These are phyloP conservation scores for Melieria picta DNA, from an alignment of 2,888 invertebrate species.

Conservation along the genomic window DNA sequence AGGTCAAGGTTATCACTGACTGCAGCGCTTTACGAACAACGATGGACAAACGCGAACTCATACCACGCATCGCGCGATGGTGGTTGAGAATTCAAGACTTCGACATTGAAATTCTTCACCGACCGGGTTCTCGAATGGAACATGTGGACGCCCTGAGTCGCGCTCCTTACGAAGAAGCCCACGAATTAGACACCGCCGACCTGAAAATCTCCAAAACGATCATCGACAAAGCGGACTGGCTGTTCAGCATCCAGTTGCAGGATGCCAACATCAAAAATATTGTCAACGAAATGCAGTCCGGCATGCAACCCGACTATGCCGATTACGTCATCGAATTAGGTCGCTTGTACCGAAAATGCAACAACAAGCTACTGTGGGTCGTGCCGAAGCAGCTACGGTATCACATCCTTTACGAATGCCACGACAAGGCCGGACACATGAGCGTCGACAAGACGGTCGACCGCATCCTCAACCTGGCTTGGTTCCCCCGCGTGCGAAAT, in stretches of 20 bases:
- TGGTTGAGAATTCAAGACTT: background rate
- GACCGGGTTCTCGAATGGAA: background rate
- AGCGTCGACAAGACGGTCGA: too few species aligned
- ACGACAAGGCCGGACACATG: slow-evolving; percentile 36
- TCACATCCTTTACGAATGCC: slow-evolving; percentile 19
- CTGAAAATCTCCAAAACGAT: too few species aligned
- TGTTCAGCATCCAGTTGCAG: background rate
- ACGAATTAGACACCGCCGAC: background rate
- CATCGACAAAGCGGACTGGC: background rate
- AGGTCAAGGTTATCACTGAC: too few species aligned
- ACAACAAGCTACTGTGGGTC: slow-evolving; percentile 24
- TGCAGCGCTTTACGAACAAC: too few species aligned
- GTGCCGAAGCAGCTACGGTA: slow-evolving; percentile 20
- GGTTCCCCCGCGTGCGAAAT: slow-evolving; percentile 54
- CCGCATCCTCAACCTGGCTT: slow-evolving; percentile 50
- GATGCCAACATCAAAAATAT: background rate
- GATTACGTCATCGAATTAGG: slow-evolving; percentile 16
- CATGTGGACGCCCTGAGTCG: slow-evolving; percentile 8
- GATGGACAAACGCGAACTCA: background rate
- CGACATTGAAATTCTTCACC: background rate
- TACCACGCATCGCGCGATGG: background rate
- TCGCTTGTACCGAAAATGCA: slow-evolving; percentile 4
- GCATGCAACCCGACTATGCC: background rate
- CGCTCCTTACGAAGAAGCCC: background rate
- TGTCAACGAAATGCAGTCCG: background rate